Evolutionary conservation across 1,140 invertebrate species (phyloP), one percentile per base, ranked within the genome.

Genomic region (Probaryconus sp.): DNA sequence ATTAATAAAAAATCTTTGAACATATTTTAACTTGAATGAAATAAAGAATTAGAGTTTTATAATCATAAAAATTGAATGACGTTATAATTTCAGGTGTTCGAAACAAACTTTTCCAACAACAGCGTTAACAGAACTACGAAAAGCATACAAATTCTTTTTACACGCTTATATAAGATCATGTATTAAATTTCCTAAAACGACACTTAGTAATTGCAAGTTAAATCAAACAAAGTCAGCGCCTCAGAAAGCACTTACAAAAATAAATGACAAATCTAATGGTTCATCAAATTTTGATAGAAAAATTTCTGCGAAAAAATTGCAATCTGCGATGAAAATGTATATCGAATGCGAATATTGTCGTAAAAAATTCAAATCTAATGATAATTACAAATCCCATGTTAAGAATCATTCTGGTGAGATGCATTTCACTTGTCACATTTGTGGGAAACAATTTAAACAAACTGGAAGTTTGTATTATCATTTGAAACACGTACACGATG

Each of bases 401-500:
- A 33, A 64, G 24, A 63, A 43, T 42, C 81, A 81, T 38, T 69
- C 50, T 1, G 63, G 65, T 0, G 74, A 77, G 18, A 78, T 63
- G 5, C 55, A 42, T 0, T 76, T 76, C 16, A 77, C 75, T 14
- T 84, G 80, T 14, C 48, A 73, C 14, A 48, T 80, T 9, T 84
- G 83, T 26, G 75, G 79, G 9, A 80, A 80, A 30, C 70, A 73
- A 47, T 84, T 85, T 17, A 48, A 38, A 2, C 75, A 82, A 17
- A 64, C 60, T 0, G 76, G 79, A n/a, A 80, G 79, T 67, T 31
- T 81, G 7, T 80, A 83, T 61, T 83, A 75, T 31, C 82, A 83
- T 45, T 24, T 71, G 5, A 79, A 70, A 37, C 79, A 77, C 35
- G 64, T 78, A 0, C 81, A 82, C 37, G 56, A 47, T 0, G 83